Evolutionary conservation across 2,888 invertebrate genomes (phyloP).

Genomic region (Philereme vetulata): DNA sequence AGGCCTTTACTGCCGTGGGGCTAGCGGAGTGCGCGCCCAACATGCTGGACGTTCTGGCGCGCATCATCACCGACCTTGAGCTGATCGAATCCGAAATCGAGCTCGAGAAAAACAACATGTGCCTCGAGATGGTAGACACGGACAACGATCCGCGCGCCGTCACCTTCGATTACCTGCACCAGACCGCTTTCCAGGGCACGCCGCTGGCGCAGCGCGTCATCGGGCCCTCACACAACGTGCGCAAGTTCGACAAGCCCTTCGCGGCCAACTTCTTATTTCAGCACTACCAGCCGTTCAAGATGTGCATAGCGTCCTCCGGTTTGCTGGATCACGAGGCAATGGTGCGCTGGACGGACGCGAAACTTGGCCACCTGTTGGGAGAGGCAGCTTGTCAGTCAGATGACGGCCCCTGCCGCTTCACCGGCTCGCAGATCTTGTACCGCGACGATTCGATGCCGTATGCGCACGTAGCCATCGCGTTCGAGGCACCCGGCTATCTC

Average conservation of each 20-base stretch:
- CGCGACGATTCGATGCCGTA: slow-evolving; percentile 71
- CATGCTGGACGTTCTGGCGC: slow-evolving; percentile 47
- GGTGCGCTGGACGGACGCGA: slow-evolving; percentile 78
- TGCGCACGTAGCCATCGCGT: slow-evolving; percentile 69
- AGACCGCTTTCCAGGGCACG: slow-evolving; percentile 78
- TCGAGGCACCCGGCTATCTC: slow-evolving; percentile 71
- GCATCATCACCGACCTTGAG: slow-evolving; percentile 50
- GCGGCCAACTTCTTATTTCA: slow-evolving; percentile 50
- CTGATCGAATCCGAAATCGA: slow-evolving; percentile 51
- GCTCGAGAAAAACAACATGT: slow-evolving; percentile 47
- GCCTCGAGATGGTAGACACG: slow-evolving; percentile 56
- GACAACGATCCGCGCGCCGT: slow-evolving; percentile 64
- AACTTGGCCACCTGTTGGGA: slow-evolving; percentile 74
- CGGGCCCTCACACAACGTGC: slow-evolving; percentile 88
- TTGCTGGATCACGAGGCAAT: slow-evolving; percentile 86
- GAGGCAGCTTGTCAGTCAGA: slow-evolving; percentile 35
- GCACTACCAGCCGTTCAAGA: slow-evolving; percentile 76
- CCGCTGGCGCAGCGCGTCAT: slow-evolving; percentile 64
- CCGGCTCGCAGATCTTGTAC: slow-evolving; percentile 47
- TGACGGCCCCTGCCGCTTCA: slow-evolving; percentile 47
- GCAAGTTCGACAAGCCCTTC: slow-evolving; percentile 71
- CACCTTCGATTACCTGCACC: slow-evolving; percentile 75
- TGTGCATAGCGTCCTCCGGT: slow-evolving; percentile 89
- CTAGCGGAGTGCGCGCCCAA: slow-evolving; percentile 34
- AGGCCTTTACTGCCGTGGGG: slow-evolving; percentile 53